Evolutionary conservation across 2,797 vertebrate genomes (phyloP).

Genomic region (Limosa lapponica): DNA sequence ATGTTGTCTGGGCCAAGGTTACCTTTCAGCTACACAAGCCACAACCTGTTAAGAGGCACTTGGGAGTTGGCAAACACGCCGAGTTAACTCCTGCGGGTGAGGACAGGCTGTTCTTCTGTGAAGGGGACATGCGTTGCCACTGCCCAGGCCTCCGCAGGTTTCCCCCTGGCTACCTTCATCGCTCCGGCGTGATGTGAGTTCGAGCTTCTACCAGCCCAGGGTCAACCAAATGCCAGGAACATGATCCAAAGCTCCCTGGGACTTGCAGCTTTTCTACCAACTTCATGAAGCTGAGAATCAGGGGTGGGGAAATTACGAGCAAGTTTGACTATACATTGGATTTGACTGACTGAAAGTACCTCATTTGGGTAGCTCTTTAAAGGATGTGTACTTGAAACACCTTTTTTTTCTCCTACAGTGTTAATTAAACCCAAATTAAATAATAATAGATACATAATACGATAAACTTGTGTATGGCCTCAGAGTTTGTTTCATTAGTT

Average conservation of each 20-base stretch:
- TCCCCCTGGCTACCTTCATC: background rate
- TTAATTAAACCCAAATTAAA: background rate
- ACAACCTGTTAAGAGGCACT: background rate
- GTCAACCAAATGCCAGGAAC: background rate
- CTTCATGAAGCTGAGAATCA: background rate
- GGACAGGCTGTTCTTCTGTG: background rate
- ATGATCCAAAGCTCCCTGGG: background rate
- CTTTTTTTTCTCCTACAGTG: background rate
- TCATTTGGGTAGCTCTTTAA: background rate
- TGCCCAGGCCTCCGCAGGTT: no score
- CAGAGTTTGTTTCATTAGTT: background rate
- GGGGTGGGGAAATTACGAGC: background rate
- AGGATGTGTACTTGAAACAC: background rate
- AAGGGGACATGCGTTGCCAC: fast-evolving
- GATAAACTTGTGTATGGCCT: background rate
- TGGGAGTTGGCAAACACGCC: background rate
- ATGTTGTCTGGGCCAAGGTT: background rate
- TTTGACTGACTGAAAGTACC: background rate
- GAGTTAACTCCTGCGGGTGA: background rate
- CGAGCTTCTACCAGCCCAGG: background rate
- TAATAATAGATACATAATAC: background rate
- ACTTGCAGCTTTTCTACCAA: background rate
- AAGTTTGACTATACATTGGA: background rate
- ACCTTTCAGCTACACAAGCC: background rate
- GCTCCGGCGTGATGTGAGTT: fast-evolving